Evolutionary conservation across 2,113 vertebrate genomes (phyloP), one percentile per base, ranked within the genome.

Genomic region (Ramphastos sulfuratus): DNA sequence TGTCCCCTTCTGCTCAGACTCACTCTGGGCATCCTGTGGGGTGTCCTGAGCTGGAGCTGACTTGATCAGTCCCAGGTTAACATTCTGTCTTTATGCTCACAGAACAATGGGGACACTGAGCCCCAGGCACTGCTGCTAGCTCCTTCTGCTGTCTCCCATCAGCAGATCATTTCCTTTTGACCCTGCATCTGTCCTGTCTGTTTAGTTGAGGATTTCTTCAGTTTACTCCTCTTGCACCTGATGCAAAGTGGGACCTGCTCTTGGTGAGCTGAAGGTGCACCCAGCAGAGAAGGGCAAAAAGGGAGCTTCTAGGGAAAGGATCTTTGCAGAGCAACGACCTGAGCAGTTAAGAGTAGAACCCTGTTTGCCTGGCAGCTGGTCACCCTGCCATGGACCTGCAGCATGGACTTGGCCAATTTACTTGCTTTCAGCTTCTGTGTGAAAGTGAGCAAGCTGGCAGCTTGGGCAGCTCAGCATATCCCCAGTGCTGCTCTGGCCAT

Each of bases 401-500:
- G 23, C 4, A 3, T 1, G 19, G 60, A 39, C 4, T 20, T 19
- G 59, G 60, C 17, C n/a, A 23, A 1, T 1, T 44, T 10, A 79
- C 42, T 48, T 17, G 59, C 31, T 86, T 86, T 48, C 39, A 54
- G 50, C 25, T 61, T n/a, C 72, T 42, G 0, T 6, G 24, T 24
- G 24, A 25, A 42, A 48, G 71, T 1, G 18, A 67, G 24, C 42
- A 42, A 65, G 42, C 1, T 42, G 27, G 42, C 1, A 39, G 27
- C 44, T 73, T 17, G 28, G 66, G 39, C 7, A 55, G 30, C 33
- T 78, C 33, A 52, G 66, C 54, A 52, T 25, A 16, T 21, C 25
- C 44, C 7, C 3, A 2, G 66, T 2, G 77, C 31, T 74, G 50
- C 39, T 28, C 42, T 44, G 35, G 56, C 9, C 4, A 1, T 17